Evolutionary conservation across 2,888 invertebrate genomes (phyloP).

Genomic region (Ellobium chinense): DNA sequence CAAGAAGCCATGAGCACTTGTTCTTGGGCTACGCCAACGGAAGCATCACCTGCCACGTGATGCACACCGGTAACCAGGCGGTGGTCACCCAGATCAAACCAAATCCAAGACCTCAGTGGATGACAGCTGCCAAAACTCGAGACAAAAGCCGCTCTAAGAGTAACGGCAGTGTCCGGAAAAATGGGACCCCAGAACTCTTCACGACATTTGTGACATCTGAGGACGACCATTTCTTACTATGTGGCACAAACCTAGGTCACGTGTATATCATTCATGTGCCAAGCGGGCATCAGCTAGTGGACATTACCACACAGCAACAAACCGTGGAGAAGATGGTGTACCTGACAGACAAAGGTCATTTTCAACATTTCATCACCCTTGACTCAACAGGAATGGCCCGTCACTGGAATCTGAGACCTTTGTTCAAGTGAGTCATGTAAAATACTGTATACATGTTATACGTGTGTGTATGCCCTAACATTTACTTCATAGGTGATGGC

Average conservation of each 20-base stretch:
- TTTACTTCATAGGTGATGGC: too few species aligned
- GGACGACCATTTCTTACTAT: conserved; percentile 54
- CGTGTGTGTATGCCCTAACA: too few species aligned
- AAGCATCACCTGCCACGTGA: conserved; percentile 44
- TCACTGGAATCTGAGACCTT: conserved; percentile 53
- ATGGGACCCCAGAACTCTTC: conserved; percentile 12
- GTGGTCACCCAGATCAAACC: conserved; percentile 30
- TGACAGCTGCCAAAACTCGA: not conserved
- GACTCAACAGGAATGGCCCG: conserved; percentile 39
- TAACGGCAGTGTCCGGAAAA: not conserved
- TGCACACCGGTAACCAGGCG: conserved; percentile 39
- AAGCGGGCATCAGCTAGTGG: conserved; percentile 45
- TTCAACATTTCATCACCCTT: conserved; percentile 51
- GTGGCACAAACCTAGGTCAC: conserved; percentile 47
- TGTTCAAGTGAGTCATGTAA: conserved; percentile 35
- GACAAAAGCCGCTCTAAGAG: not conserved
- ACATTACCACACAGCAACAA: conserved; percentile 39
- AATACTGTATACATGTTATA: too few species aligned
- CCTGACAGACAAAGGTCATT: conserved; percentile 48
- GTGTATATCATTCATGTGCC: conserved; percentile 51
- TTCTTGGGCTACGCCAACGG: conserved; percentile 47
- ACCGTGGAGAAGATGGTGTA: conserved; percentile 40
- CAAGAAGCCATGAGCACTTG: conserved; percentile 53
- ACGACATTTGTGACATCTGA: conserved; percentile 49
- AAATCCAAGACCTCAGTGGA: not conserved